These are phyloP conservation scores for Drosophila varians DNA, from an alignment of 1,140 invertebrate species.

Conservation along the genomic window DNA sequence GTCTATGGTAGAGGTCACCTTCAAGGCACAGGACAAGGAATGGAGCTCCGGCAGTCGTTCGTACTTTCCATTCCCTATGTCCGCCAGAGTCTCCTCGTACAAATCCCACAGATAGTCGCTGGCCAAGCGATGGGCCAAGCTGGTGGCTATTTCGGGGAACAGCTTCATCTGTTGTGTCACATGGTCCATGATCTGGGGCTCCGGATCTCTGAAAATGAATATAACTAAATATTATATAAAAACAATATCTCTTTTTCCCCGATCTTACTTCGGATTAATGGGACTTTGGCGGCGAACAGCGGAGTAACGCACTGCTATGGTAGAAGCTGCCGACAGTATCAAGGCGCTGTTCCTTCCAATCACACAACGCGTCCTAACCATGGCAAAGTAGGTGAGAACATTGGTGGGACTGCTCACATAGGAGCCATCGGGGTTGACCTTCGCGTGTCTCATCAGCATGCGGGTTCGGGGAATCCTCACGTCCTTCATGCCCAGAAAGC, in stretches of 20 bases:
- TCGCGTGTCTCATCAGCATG: slow-evolving; percentile 96
- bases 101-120: slow-evolving; percentile 90
- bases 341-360: slow-evolving; percentile 88
- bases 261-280: slow-evolving; percentile 89
- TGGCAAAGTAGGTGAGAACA: slow-evolving; percentile 95
- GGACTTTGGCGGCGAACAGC: slow-evolving; percentile 94
- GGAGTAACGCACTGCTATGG: slow-evolving; percentile 94
- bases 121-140: slow-evolving; percentile 90
- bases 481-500: slow-evolving; percentile 93
- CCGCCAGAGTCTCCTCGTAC: slow-evolving; percentile 91
- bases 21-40: slow-evolving; percentile 94
- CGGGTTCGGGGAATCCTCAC: slow-evolving; percentile 94
- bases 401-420: slow-evolving; percentile 92
- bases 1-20: slow-evolving; percentile 91
- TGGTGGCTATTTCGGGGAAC: slow-evolving; percentile 91
- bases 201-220: slow-evolving; percentile 85
- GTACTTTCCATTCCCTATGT: slow-evolving; percentile 90
- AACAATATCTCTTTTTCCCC: not conserved
- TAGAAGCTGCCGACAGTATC: slow-evolving; percentile 90
- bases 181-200: slow-evolving; percentile 96
- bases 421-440: slow-evolving; percentile 94
- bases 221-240: not conserved
- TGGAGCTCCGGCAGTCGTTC: slow-evolving; percentile 93
- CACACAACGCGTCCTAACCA: slow-evolving; percentile 96
- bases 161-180: slow-evolving; percentile 96